Evolutionary conservation across 2,113 vertebrate genomes (phyloP).

Genomic region (Zapus hudsonius): DNA sequence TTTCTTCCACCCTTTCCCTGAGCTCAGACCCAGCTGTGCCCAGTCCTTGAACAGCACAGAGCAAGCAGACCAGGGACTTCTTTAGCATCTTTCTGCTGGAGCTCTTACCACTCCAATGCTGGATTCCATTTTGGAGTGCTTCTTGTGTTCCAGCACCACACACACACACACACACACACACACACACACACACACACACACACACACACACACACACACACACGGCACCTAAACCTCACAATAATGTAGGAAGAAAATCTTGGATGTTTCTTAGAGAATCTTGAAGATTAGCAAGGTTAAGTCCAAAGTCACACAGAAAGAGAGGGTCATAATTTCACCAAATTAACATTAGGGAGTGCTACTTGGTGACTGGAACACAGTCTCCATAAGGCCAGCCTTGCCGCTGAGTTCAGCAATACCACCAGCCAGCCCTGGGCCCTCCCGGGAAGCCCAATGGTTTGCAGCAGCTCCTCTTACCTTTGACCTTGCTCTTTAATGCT

Average conservation of each 20-base stretch:
- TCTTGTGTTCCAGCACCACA: neutral
- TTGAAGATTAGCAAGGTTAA: neutral
- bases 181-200: neutral
- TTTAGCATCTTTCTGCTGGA: neutral
- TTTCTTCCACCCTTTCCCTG: neutral
- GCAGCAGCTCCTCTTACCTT: neutral
- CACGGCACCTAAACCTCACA: neutral
- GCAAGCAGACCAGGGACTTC: fast-evolving
- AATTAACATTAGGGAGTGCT: no score
- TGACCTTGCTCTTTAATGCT: neutral
- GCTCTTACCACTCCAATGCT: neutral
- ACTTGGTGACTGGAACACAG: neutral
- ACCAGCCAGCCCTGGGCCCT: neutral
- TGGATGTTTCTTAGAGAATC: neutral
- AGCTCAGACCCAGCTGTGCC: neutral
- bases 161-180: neutral
- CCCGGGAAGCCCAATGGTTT: neutral
- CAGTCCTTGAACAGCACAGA: neutral
- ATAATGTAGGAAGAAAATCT: neutral
- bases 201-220: neutral
- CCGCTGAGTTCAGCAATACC: neutral
- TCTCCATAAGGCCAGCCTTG: neutral
- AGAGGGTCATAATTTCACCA: neutral
- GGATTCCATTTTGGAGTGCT: neutral
- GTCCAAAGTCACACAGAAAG: neutral